A percentile compares a stretch with the other conserved stretches of the same genome.
phyloP scores from a whole-genome alignment of 2,797 vertebrate species.

The Pseudochaenichthys georgianus region DNA sequence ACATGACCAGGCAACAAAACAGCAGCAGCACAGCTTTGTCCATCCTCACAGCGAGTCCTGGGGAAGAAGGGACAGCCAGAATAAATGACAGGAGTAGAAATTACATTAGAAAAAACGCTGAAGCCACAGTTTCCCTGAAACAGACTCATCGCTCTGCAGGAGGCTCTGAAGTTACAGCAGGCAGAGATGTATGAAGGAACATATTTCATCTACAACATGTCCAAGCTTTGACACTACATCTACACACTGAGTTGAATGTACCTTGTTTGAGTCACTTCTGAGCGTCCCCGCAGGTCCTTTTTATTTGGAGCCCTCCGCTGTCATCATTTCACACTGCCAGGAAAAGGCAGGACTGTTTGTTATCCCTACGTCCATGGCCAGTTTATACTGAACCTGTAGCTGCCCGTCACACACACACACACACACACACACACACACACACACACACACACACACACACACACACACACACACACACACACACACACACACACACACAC shows the following conservation, averaged over 20 bases:
- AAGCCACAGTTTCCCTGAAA: conserved; percentile 62
- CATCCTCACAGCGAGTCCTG: conserved; percentile 84
- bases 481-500: conserved; percentile 9
- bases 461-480: not conserved
- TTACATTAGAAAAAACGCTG: conserved; percentile 74
- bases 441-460: too few species aligned
- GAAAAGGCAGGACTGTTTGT: conserved; percentile 32
- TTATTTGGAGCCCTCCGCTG: conserved; percentile 44
- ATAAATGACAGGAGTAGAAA: conserved; percentile 69
- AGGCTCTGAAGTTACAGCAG: conserved; percentile 47
- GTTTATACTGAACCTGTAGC: conserved; percentile 75
- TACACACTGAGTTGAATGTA: conserved; percentile 9
- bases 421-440: too few species aligned
- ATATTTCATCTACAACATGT: not conserved
- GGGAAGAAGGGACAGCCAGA: conserved; percentile 55
- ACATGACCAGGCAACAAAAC: conserved; percentile 87
- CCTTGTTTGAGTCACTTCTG: conserved; percentile 12
- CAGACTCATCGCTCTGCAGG: conserved; percentile 54
- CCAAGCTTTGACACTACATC: not conserved
- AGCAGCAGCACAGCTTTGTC: conserved; percentile 87
- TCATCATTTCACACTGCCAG: conserved; percentile 58
- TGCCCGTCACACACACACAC: too few species aligned
- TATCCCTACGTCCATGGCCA: conserved; percentile 57
- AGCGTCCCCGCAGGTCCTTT: conserved; percentile 44
- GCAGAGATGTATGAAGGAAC: conserved; percentile 15